phyloP scores from a whole-genome alignment of 2,888 invertebrate species.

The Candidula unifasciata region DNA sequence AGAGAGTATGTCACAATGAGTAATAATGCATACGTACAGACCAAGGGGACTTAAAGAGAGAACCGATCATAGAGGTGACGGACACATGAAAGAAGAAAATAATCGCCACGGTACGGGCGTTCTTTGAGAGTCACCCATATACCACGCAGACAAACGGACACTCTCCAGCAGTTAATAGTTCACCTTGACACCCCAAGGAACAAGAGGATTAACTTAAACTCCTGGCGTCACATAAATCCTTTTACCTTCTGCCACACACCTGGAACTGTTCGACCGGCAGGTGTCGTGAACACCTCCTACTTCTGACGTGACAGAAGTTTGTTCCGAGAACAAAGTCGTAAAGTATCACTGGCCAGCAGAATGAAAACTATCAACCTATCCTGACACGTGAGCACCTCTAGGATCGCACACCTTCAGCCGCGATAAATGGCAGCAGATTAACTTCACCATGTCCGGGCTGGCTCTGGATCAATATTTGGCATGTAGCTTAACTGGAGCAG shows the following conservation, averaged over 20 bases:
- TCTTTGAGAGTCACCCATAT: too few species aligned
- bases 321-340: not conserved
- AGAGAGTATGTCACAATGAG: too few species aligned
- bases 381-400: not conserved
- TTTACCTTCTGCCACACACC: not conserved
- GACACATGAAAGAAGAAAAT: too few species aligned
- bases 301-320: not conserved
- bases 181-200: too few species aligned
- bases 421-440: constrained; percentile 1
- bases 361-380: not conserved
- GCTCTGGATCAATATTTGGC: constrained; percentile 7
- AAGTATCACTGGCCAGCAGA: not conserved
- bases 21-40: too few species aligned
- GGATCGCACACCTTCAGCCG: not conserved
- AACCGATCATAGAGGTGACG: too few species aligned
- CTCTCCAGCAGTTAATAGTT: too few species aligned
- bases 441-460: not conserved
- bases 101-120: too few species aligned
- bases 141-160: too few species aligned
- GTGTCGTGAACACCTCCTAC: not conserved
- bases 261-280: not conserved
- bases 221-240: too few species aligned
- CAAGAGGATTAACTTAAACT: too few species aligned
- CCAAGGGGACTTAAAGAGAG: too few species aligned
- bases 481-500: not conserved